Conservation (phyloP, 2,888 invertebrate genomes). For the Drosophila percnosoma region DNA sequence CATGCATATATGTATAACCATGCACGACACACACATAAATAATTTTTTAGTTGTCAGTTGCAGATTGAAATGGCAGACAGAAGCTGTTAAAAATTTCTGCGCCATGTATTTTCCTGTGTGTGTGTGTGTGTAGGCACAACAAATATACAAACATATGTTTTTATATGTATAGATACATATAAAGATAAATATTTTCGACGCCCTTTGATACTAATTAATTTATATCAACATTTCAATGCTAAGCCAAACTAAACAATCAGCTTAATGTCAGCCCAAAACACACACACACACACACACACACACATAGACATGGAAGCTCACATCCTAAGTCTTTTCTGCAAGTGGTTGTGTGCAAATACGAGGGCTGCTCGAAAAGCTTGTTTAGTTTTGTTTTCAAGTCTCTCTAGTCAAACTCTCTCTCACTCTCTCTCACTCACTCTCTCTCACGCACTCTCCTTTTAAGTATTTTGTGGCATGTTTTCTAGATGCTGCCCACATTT, state of each 20-base stretch:
- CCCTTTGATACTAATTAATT: slow-evolving; percentile 75
- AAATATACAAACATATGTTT: slow-evolving; percentile 1
- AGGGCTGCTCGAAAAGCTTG: slow-evolving; percentile 12
- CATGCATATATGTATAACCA: too few relatives aligned
- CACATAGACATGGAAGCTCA: slow-evolving; percentile 11
- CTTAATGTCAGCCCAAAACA: slow-evolving; percentile 70
- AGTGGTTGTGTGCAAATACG: slow-evolving; percentile 13
- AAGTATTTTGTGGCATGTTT: neutral
- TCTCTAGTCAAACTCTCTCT: too few relatives aligned
- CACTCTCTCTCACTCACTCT: neutral
- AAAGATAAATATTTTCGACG: slow-evolving; percentile 54
- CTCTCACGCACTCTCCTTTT: too few relatives aligned
- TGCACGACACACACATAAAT: slow-evolving; percentile 7
- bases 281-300: slow-evolving; percentile 5
- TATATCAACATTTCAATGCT: slow-evolving; percentile 80
- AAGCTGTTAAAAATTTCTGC: slow-evolving; percentile 52
- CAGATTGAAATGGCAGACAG: slow-evolving; percentile 15
- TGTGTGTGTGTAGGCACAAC: slow-evolving; percentile 6
- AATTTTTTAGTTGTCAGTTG: neutral
- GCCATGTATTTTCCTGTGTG: slow-evolving; percentile 50
- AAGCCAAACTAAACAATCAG: slow-evolving; percentile 80
- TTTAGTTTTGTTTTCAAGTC: neutral
- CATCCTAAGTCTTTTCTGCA: slow-evolving; percentile 7
- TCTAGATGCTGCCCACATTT: neutral
- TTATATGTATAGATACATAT: slow-evolving; percentile 32